These are phyloP conservation scores for Tylochromis polylepis DNA, from an alignment of 2,113 vertebrate species.

Conservation along the genomic window DNA sequence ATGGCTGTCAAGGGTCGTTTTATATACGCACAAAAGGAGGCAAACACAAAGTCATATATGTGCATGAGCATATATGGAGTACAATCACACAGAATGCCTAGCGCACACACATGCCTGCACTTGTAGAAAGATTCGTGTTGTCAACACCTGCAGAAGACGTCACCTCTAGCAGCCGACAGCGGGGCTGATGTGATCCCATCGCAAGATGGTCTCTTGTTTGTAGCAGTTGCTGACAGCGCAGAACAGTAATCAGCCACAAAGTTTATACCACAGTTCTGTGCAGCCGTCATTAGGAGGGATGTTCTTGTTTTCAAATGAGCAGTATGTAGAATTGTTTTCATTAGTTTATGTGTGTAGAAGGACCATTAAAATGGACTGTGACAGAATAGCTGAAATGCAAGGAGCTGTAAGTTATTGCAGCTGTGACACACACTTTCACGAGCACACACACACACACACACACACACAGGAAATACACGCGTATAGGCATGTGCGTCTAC, in stretches of 20 bases:
- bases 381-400: constrained; percentile 54
- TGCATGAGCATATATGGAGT: not conserved
- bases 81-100: not conserved
- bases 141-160: constrained; percentile 42
- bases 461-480: not conserved
- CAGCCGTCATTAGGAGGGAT: constrained; percentile 15
- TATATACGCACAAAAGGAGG: constrained; percentile 51
- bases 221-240: constrained; percentile 1
- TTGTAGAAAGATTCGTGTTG: constrained; percentile 21
- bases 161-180: not conserved
- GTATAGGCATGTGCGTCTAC: constrained; percentile 1
- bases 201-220: not conserved
- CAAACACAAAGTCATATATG: constrained; percentile 41
- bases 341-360: constrained; percentile 7
- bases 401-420: constrained; percentile 63
- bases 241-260: constrained; percentile 1
- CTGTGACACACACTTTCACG: constrained; percentile 25
- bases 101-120: not conserved
- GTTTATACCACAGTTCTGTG: not conserved
- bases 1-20: constrained; percentile 65
- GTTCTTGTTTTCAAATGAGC: constrained; percentile 12
- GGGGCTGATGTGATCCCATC: not conserved
- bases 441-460: not conserved
- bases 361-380: constrained; percentile 42
- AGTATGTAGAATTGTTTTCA: constrained; percentile 13